Base-by-base conservation (phyloP, 2,888 invertebrate species). In the Agrotis puta region DNA sequence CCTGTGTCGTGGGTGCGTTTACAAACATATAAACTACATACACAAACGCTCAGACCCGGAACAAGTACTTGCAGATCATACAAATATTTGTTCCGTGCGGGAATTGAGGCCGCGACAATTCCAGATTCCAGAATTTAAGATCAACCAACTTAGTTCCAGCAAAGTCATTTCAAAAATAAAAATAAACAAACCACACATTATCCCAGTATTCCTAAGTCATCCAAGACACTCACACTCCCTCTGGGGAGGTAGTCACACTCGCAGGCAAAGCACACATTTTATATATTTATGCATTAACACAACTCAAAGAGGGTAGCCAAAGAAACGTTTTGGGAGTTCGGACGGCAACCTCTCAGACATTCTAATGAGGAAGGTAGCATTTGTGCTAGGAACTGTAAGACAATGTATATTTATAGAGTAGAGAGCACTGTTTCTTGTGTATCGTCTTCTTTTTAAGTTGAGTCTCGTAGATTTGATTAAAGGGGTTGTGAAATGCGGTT, bases 341-440 rank as follows among this genome's bases (percentile, higher is more conserved):
- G 89, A 85, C 85, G 87, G 83, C 77, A 90, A 87, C 89, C 92
- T 91, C 92, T 92, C 92, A 92, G 92, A 92, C 92, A 93, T 92
- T 92, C 90, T 93, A 93, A 93, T 93, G 92, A 93, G 92, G 87
- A 39, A 77, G 84, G 86, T 82, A 87, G 89, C 64, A 85, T 89
- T 90, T 89, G 88, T 87, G 84, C 83, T 87, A 86, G 88, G 87
- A 88, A 88, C 84, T 77, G 80, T 74, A 84, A 39, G 83, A 84
- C 79, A 80, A 79, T 86, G 74, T 83, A 56, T 80, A 77, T 71
- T 75, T 78, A 80, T 77, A 47, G 63, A 71, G 70, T 33, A 56
- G 50, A 64, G 27, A n/a, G 22, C 43, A 24, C 13, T 68, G 58
- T 65, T 73, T 61, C 53, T 67, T 70, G 54, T 57, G 45, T 53